Evolutionary conservation across 2,888 invertebrate species (phyloP).

Genomic region (Dascillus cervinus): DNA sequence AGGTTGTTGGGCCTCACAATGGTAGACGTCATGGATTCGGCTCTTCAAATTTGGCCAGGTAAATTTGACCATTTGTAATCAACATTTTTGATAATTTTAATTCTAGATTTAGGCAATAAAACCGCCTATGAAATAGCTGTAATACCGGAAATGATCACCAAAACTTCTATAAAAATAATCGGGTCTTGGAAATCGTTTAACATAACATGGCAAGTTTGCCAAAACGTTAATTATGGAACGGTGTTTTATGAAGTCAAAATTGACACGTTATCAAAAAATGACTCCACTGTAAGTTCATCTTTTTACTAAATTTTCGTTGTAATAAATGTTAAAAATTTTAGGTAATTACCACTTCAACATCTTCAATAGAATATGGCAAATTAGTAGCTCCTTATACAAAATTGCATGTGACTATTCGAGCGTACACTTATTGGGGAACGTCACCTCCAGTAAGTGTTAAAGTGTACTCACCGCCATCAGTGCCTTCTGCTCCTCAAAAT

Average conservation of each 20-base stretch:
- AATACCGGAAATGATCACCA: constrained; percentile 64
- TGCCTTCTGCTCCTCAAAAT: constrained; percentile 66
- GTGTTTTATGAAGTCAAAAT: constrained; percentile 78
- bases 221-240: constrained; percentile 68
- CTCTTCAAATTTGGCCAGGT: constrained; percentile 55
- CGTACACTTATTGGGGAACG: constrained; percentile 80
- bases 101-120: constrained; percentile 16
- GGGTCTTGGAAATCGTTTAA: constrained; percentile 78
- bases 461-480: constrained; percentile 72
- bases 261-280: constrained; percentile 51
- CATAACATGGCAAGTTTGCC: constrained; percentile 72
- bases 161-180: constrained; percentile 57
- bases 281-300: constrained; percentile 43
- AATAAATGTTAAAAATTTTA: constrained; percentile 21
- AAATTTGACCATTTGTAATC: constrained; percentile 14
- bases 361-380: constrained; percentile 48
- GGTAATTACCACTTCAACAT: constrained; percentile 45
- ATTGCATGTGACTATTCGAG: constrained; percentile 66
- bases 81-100: constrained; percentile 4
- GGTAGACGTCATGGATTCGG: constrained; percentile 65
- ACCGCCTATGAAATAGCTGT: constrained; percentile 48
- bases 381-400: constrained; percentile 60
- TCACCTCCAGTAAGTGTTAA: constrained; percentile 54
- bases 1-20: constrained; percentile 58
- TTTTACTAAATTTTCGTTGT: too few relatives aligned